Evolutionary conservation across 2,888 invertebrate genomes (phyloP).

Genomic region (Neoscelio sp.): DNA sequence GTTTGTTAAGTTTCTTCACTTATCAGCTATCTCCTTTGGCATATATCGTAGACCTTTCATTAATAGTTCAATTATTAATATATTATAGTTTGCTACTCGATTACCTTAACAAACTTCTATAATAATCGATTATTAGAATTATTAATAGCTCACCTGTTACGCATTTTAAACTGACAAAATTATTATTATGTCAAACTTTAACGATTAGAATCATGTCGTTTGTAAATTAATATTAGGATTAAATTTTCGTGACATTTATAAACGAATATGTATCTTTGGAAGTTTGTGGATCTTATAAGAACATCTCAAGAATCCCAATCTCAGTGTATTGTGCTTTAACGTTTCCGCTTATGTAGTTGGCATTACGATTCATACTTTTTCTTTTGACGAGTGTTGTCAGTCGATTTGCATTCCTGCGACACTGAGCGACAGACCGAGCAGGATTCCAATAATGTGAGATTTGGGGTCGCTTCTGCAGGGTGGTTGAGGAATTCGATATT

Average conservation of each 20-base stretch:
- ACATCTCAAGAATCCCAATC: conserved; percentile 64
- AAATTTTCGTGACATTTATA: conserved; percentile 25
- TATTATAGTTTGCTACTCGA: conserved; percentile 79
- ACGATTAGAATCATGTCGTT: conserved; percentile 2
- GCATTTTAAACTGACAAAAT: conserved; percentile 28
- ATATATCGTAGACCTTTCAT: conserved; percentile 56
- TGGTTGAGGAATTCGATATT: conserved; percentile 79
- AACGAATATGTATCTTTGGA: conserved; percentile 21
- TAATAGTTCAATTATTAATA: conserved; percentile 78
- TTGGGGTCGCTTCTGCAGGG: conserved; percentile 69
- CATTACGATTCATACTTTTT: conserved; percentile 66
- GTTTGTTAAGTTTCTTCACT: conserved; percentile 66
- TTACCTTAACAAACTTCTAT: conserved; percentile 74
- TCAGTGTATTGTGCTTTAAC: conserved; percentile 58
- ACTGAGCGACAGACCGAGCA: conserved; percentile 69
- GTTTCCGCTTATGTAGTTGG: conserved; percentile 62
- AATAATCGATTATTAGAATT: conserved; percentile 54
- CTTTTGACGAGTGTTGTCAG: conserved; percentile 69
- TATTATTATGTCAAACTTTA: conserved; percentile 58
- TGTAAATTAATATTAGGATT: conserved; percentile 48
- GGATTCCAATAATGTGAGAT: conserved; percentile 77
- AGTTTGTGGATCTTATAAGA: conserved; percentile 42
- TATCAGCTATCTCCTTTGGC: conserved; percentile 64
- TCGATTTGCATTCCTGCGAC: conserved; percentile 75
- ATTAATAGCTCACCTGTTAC: conserved; percentile 45